Evolutionary conservation across 2,113 vertebrate species (phyloP).

Genomic region (Laticauda laticaudata): DNA sequence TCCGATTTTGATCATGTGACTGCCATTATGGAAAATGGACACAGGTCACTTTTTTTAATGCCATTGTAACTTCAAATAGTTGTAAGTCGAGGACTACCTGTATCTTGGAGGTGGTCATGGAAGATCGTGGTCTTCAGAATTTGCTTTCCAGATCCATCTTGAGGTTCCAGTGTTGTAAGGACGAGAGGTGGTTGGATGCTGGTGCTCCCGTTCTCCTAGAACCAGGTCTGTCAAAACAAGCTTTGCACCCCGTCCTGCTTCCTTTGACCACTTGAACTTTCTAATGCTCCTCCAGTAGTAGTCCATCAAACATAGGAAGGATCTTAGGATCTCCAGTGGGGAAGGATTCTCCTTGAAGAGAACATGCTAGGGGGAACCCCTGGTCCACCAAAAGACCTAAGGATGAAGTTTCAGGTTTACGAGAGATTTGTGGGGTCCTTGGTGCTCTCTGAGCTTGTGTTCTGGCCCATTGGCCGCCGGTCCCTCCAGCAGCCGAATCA

Average conservation of each 20-base stretch:
- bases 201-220: conserved; percentile 66
- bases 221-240: conserved; percentile 73
- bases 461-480: too few species aligned
- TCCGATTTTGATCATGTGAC: not conserved
- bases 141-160: conserved; percentile 56
- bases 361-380: not conserved
- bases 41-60: too few species aligned
- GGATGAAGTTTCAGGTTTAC: not conserved
- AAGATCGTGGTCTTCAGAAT: conserved; percentile 45
- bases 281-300: not conserved
- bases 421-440: not conserved
- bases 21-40: too few species aligned
- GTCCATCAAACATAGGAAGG: not conserved
- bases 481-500: too few species aligned
- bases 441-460: not conserved
- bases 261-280: not conserved
- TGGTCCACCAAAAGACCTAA: not conserved
- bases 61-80: not conserved
- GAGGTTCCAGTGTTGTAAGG: conserved; percentile 54
- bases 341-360: not conserved
- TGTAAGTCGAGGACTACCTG: not conserved
- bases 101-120: conserved; percentile 20
- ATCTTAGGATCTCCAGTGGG: not conserved
- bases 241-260: conserved; percentile 37
- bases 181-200: conserved; percentile 59